Base-by-base conservation (phyloP, 23 tunicate species). In the Trididemnum clinides region DNA sequence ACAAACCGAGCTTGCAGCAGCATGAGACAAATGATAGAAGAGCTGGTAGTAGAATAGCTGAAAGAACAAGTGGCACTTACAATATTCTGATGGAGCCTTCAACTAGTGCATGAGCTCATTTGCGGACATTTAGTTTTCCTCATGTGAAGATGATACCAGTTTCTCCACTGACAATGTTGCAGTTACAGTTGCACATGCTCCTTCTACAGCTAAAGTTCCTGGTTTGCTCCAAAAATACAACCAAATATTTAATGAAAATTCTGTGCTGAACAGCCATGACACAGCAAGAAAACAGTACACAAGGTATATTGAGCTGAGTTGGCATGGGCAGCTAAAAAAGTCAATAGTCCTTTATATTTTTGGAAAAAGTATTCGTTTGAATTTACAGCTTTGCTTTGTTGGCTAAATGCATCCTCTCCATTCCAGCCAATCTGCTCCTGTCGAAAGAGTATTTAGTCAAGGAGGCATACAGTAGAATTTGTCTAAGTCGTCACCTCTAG, bases 1-100 rank as follows among this genome's bases (percentile, higher is more conserved):
- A 66, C 75, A 29, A 66, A 20, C 37, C 75, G n/a, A 32, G 75
- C 75, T 29, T 37, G n/a, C 37, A 32, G 37, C 37, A 66, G 36
- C 37, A 66, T 31, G 36, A 66, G 37, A 66, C 75, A n/a, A 30
- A 66, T 29, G 75, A 6, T 66, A 29, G 75, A 66, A 66, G 75
- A 66, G n/a, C 37, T 66, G 4, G 37, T 66, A 5, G 75, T 66
- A 32, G n/a, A 66, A 66, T n/a, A 66, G 75, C 37, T 29, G 37
- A 66, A 66, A 59, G 25, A 59, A n/a, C 66, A 59, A 59, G 20
- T 59, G 25, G 66, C 21, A 59, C 25, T 10, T n/a, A 28, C 25
- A n/a, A n/a, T 59, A n/a, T 59, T 59, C 5, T n/a, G 66, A 59
- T 59, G 3, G 66, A 59, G 20, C 23, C 66, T 59, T 59, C 66